Base-by-base conservation (phyloP, 2,113 vertebrate species). In the Genyomyrus donnyi region DNA sequence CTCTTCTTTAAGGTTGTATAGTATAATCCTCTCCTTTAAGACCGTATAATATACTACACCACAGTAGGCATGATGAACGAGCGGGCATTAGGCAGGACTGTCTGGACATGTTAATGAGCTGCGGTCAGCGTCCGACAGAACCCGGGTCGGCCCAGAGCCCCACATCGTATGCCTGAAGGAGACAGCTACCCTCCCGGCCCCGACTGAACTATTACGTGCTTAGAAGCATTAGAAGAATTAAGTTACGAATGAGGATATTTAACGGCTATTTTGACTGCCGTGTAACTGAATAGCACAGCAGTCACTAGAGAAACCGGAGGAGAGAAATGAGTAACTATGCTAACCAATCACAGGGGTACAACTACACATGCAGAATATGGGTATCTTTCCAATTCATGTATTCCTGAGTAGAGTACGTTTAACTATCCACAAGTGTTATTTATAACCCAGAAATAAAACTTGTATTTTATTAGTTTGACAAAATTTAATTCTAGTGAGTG, bases 61-160 rank as follows among this genome's bases (percentile, higher is more conserved):
- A 86, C 83, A 85, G 89, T 62, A 90, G 62, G 53, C 58, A 56
- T 39, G 49, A 27, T 19, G 89, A 89, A 91, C 39, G 84, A 87
- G 74, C 42, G 85, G n/a, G 89, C 88, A 90, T 92, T 89, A 92
- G 80, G 56, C 66, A 62, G 77, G 52, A 80, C 39, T 17, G 49
- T 45, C 80, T 49, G 87, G 45, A 88, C 49, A 89, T 90, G 90
- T 77, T 89, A 89, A 92, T 39, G 56, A 91, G 90, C 70, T 90
- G 87, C 7, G 85, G 80, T n/a, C 62, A 90, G 87, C 62, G 39
- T 13, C 85, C 9, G 84, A 10, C n/a, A 62, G 90, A 50, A 88
- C 50, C 88, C 45, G 88, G 80, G 89, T 24, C 1, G 74, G 74
- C 74, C 35, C 74, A 21, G 74, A 80, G 35, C 74, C 2, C 31